Evolutionary conservation across 2,113 vertebrate genomes (phyloP), one percentile per base, ranked within the genome.

Genomic region (Bungarus multicinctus): DNA sequence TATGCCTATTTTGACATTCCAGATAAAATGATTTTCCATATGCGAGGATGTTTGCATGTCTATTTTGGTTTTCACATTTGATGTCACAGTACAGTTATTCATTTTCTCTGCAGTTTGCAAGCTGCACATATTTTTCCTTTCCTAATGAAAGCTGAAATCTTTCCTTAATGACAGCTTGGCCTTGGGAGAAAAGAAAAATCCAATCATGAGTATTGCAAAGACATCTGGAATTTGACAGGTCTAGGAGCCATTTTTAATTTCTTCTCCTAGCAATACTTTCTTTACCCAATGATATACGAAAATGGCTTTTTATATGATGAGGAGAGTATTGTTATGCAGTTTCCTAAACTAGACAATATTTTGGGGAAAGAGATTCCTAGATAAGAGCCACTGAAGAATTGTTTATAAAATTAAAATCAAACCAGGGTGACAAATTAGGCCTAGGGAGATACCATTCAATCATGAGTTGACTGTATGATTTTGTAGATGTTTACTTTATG

Each of bases 111-210:
- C 27, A 58, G 27, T 87, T 52, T 91, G 85, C 23, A 39, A 53
- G 22, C 23, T 64, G n/a, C 16, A 55, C 27, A 39, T 27, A 81
- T 45, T 20, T 69, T 43, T 39, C 50, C 18, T 39, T 23, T 39
- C 30, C 50, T 22, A 74, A 30, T 43, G 52, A 89, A 92, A 74
- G 34, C 58, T 74, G 34, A 89, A 81, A 74, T 89, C 23, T 34
- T 53, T 64, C 45, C 57, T 88, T 52, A 92, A 92, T 45, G 34
- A 54, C 60, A 54, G 34, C 25, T 45, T 89, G 50, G 60, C 57
- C 53, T 88, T 88, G 86, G 52, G 52, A 54, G 58, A 18, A 92
- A 92, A 92, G 86, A 47, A 92, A 74, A 81, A 89, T 89, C 50
- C 50, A 92, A 11, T 69, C 47, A 43, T 50, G 23, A 54, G 34